Conservation (phyloP, 23 tunicate species). For the Diplosoma virens region DNA sequence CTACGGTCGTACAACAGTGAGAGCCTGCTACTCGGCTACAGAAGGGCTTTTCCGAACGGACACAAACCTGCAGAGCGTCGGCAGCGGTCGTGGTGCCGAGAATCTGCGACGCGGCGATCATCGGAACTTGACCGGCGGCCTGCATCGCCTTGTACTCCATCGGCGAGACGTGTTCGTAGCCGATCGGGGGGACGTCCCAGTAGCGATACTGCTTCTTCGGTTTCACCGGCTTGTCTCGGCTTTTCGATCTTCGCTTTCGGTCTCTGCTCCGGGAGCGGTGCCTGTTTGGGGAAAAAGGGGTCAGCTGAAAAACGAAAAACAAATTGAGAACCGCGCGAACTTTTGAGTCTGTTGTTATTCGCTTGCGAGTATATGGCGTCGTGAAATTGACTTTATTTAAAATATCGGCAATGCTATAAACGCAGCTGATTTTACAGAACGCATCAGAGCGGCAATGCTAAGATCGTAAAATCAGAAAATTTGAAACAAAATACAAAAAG, state of each 20-base stretch:
- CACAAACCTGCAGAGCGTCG: neutral
- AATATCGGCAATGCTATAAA: too few relatives aligned
- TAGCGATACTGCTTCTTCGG: constrained; percentile 55
- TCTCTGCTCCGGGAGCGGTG: constrained; percentile 76
- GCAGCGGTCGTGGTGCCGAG: constrained; percentile 21
- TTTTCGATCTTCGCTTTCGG: constrained; percentile 36
- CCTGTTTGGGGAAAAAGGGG: constrained; percentile 91
- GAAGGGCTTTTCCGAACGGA: too few relatives aligned
- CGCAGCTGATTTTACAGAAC: too few relatives aligned
- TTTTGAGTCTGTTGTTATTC: too few relatives aligned
- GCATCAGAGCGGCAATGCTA: too few relatives aligned
- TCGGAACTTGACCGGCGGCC: constrained; percentile 97
- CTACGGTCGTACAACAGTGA: neutral
- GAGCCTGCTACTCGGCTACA: too few relatives aligned
- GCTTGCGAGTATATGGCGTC: too few relatives aligned
- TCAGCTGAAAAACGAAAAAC: constrained; percentile 89
- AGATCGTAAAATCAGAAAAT: too few relatives aligned
- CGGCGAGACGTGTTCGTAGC: constrained; percentile 95
- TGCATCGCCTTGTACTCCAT: constrained; percentile 97
- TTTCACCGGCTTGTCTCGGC: constrained; percentile 13
- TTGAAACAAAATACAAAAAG: too few relatives aligned
- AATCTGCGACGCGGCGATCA: constrained; percentile 64
- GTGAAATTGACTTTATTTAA: too few relatives aligned
- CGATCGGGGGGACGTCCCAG: constrained; percentile 96
- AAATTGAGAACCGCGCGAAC: neutral